A percentile compares a stretch with the other conserved stretches of the same genome.
These are phyloP conservation scores for Calameuta filiformis DNA, from an alignment of 2,888 invertebrate species.

Conservation along the genomic window DNA sequence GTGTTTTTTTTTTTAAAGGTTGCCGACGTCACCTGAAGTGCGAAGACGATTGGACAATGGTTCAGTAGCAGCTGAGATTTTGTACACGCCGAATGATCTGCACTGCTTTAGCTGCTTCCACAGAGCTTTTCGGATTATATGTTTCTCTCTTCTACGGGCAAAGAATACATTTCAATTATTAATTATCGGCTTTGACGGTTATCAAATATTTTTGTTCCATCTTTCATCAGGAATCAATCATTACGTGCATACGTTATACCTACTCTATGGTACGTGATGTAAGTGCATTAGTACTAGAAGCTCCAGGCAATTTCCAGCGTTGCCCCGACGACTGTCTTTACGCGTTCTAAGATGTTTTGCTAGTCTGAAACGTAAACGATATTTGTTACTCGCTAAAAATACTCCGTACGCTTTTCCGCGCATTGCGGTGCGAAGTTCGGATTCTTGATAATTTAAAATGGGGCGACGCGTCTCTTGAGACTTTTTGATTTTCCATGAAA, in stretches of 20 bases:
- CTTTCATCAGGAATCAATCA: neutral
- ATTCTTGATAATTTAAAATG: neutral
- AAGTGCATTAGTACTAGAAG: conserved; percentile 84
- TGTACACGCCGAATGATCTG: conserved; percentile 23
- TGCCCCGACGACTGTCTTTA: conserved; percentile 86
- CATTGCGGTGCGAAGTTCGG: neutral
- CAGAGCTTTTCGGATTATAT: neutral
- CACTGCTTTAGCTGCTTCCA: conserved; percentile 32
- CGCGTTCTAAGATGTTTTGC: conserved; percentile 84
- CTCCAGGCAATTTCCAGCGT: conserved; percentile 87
- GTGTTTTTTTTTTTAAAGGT: neutral
- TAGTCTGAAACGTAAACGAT: conserved; percentile 70
- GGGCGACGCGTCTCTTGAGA: neutral
- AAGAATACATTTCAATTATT: neutral
- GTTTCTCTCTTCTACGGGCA: neutral
- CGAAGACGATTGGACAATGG: conserved; percentile 34
- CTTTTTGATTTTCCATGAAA: neutral
- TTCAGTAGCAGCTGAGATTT: conserved; percentile 35
- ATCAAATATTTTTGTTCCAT: neutral
- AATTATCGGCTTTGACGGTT: neutral
- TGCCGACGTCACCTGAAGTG: neutral
- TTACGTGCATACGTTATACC: conserved; percentile 26
- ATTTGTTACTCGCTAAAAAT: neutral
- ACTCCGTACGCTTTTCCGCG: neutral
- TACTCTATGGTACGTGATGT: conserved; percentile 85